A percentile compares a stretch with the other conserved stretches of the same genome.
These are phyloP conservation scores for Rhinogobius similis DNA, from an alignment of 2,113 vertebrate species.

Conservation along the genomic window DNA sequence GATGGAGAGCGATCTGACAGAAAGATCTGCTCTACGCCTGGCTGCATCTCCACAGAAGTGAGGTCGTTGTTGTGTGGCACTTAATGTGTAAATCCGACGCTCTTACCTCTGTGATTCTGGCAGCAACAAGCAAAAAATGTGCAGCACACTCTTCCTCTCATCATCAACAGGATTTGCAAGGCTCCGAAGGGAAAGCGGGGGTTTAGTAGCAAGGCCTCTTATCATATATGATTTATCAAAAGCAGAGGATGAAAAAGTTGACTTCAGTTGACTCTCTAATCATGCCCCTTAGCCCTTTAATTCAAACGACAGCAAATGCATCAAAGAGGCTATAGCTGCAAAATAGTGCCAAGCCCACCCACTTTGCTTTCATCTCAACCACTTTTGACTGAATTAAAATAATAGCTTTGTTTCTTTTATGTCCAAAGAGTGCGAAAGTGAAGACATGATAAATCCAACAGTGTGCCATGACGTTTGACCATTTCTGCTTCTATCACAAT, in stretches of 20 bases:
- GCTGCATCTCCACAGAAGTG: slow-evolving; percentile 8
- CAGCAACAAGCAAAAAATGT: slow-evolving; percentile 21
- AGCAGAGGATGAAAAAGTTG: slow-evolving; percentile 28
- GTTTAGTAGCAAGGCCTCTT: slow-evolving; percentile 16
- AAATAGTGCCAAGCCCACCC: slow-evolving; percentile 28
- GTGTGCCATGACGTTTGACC: neutral
- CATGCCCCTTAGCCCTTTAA: slow-evolving; percentile 46
- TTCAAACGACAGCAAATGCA: slow-evolving; percentile 53
- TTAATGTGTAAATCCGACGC: slow-evolving; percentile 15
- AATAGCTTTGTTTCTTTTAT: slow-evolving; percentile 39
- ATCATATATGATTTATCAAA: slow-evolving; percentile 63
- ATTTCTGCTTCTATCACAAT: neutral
- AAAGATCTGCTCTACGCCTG: slow-evolving; percentile 49
- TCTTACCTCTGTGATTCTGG: slow-evolving; percentile 31
- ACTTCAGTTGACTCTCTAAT: slow-evolving; percentile 50
- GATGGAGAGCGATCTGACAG: slow-evolving; percentile 64
- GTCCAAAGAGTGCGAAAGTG: slow-evolving; percentile 6
- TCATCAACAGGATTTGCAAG: slow-evolving; percentile 13
- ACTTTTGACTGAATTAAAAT: slow-evolving; percentile 25
- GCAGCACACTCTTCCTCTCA: slow-evolving; percentile 21
- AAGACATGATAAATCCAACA: slow-evolving; percentile 6
- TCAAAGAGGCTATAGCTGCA: slow-evolving; percentile 50
- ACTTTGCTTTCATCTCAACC: slow-evolving; percentile 31
- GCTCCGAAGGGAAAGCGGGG: neutral
- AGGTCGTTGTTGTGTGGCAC: slow-evolving; percentile 12